Percentiles rank a stretch among this genome's conserved stretches.
phyloP scores from a whole-genome alignment of 2,113 vertebrate genomes.

The Murina feae region DNA sequence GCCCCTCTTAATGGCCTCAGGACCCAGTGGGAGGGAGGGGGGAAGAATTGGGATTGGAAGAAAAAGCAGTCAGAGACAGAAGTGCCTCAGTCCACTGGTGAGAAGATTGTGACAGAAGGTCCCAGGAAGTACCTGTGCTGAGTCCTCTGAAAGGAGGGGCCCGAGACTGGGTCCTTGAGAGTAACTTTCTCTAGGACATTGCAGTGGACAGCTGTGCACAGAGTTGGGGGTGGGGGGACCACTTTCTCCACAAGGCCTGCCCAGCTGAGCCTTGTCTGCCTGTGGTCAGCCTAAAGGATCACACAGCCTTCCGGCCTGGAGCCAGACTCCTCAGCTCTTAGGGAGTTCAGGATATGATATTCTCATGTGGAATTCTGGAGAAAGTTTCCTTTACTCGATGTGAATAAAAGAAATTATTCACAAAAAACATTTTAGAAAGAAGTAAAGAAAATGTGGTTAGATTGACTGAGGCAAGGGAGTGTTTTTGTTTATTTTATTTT shows the following conservation, averaged over 20 bases:
- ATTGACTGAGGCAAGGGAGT: neutral
- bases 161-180: neutral
- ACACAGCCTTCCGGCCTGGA: neutral
- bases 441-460: neutral
- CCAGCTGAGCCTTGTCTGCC: neutral
- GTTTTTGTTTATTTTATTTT: neutral
- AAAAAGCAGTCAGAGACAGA: neutral
- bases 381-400: conserved; percentile 42
- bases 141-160: neutral
- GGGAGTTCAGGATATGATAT: conserved; percentile 21
- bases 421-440: neutral
- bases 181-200: neutral
- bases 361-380: neutral
- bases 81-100: neutral
- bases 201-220: accelerated
- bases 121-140: neutral
- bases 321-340: neutral
- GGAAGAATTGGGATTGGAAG: neutral
- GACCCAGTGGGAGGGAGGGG: neutral
- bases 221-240: neutral
- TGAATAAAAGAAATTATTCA: neutral
- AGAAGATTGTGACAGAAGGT: neutral
- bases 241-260: neutral
- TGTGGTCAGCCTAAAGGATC: neutral
- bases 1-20: neutral